Evolutionary conservation across 2,888 invertebrate species (phyloP).

Genomic region (Hylaea fasciaria): DNA sequence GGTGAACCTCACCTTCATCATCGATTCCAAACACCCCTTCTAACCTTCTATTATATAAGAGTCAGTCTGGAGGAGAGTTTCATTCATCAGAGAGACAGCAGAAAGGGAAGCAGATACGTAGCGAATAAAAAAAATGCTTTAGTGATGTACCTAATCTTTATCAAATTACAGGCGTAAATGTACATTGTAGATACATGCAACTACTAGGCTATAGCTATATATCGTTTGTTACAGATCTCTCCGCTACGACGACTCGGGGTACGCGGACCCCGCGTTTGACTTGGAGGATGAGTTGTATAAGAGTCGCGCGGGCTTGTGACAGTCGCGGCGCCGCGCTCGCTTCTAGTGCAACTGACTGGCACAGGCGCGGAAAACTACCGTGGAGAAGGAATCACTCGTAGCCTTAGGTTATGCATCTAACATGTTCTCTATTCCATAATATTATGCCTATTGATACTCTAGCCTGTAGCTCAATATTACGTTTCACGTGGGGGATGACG

Average conservation of each 20-base stretch:
- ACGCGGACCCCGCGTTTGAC: conserved; percentile 88
- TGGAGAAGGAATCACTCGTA: background rate
- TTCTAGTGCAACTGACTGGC: conserved; percentile 54
- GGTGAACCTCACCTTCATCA: conserved; percentile 54
- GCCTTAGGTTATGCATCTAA: background rate
- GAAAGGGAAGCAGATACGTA: too few relatives aligned
- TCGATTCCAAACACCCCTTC: too few relatives aligned
- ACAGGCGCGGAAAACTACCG: conserved; percentile 7
- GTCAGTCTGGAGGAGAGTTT: too few relatives aligned
- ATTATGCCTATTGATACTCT: background rate
- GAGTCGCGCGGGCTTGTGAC: conserved; percentile 85
- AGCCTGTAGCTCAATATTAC: background rate
- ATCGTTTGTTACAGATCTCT: conserved; percentile 71
- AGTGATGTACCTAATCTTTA: too few relatives aligned
- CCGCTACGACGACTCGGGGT: conserved; percentile 89
- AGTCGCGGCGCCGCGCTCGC: conserved; percentile 75
- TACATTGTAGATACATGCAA: too few relatives aligned
- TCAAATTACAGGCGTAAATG: too few relatives aligned
- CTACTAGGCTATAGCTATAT: too few relatives aligned
- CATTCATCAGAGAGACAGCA: too few relatives aligned
- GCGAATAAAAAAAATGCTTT: too few relatives aligned
- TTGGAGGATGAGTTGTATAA: conserved; percentile 89
- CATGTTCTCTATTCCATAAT: too few relatives aligned
- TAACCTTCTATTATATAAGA: too few relatives aligned
- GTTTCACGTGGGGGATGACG: too few relatives aligned